These are phyloP conservation scores for Cairina moschata DNA, from an alignment of 2,113 vertebrate species.

Conservation along the genomic window DNA sequence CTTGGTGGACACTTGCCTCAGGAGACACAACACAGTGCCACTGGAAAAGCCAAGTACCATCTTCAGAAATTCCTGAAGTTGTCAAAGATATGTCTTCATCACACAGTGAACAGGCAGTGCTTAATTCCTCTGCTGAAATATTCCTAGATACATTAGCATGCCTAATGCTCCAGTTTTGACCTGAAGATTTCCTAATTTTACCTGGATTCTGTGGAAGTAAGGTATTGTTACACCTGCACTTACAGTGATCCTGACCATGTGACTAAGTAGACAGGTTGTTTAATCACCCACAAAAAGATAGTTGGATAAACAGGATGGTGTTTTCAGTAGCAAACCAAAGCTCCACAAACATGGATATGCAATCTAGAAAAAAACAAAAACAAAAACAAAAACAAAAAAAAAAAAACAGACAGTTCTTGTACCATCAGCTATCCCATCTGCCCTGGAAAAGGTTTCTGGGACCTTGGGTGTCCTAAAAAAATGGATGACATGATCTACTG, in stretches of 20 bases:
- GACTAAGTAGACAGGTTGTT: not conserved
- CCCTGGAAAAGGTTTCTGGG: not conserved
- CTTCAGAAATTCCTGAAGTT: not conserved
- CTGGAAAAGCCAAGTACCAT: not conserved
- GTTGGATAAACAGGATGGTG: not conserved
- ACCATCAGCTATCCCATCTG: not conserved
- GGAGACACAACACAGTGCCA: not conserved
- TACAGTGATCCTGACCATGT: not conserved
- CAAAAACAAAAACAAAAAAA: too few relatives aligned
- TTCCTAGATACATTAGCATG: not conserved
- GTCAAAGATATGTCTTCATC: not conserved
- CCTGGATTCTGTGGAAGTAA: not conserved
- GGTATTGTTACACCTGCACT: not conserved
- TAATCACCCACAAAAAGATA: not conserved
- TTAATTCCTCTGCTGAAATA: not conserved
- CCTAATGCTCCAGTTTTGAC: not conserved
- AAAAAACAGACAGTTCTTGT: not conserved
- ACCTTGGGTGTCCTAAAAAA: not conserved
- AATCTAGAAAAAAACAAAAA: not conserved
- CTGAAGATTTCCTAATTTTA: not conserved
- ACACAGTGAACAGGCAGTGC: not conserved
- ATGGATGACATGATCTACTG: not conserved
- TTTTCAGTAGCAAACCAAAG: not conserved
- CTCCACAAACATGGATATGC: fast-evolving
- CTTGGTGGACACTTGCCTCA: not conserved